A percentile compares a stretch with the other conserved stretches of the same genome.
These are phyloP conservation scores for Cantharis nigra DNA, from an alignment of 2,888 invertebrate species.

Conservation along the genomic window DNA sequence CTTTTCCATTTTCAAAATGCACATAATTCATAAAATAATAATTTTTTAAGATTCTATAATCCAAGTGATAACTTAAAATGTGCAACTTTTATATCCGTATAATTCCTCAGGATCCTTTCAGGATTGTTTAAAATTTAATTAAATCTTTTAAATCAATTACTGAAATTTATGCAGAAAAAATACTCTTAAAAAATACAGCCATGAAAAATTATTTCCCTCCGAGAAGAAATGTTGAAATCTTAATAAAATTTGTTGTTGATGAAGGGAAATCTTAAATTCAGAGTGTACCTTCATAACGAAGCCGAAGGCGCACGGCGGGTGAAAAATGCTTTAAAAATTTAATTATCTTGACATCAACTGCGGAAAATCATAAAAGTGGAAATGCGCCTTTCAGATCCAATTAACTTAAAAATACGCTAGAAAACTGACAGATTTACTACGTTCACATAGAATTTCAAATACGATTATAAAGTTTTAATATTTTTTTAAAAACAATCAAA, in stretches of 20 bases:
- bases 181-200: neutral
- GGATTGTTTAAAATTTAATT: neutral
- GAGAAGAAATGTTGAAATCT: slow-evolving; percentile 14
- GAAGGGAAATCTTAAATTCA: slow-evolving; percentile 22
- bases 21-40: neutral
- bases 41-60: neutral
- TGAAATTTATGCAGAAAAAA: neutral
- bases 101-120: neutral
- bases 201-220: neutral
- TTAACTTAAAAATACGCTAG: slow-evolving; percentile 50
- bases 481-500: neutral
- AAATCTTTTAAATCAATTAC: neutral
- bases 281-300: slow-evolving; percentile 27
- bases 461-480: slow-evolving; percentile 10
- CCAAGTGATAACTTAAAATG: neutral
- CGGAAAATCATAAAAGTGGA: slow-evolving; percentile 52
- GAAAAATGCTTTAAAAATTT: slow-evolving; percentile 53
- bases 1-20: neutral
- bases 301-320: slow-evolving; percentile 34
- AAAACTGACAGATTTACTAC: slow-evolving; percentile 38
- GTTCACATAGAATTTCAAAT: slow-evolving; percentile 31
- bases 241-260: slow-evolving; percentile 28
- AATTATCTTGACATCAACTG: slow-evolving; percentile 53
- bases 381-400: slow-evolving; percentile 52
- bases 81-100: neutral